A percentile compares a stretch with the other conserved stretches of the same genome.
Conservation (phyloP, 2,113 vertebrate species). For the Azemiops feae region DNA sequence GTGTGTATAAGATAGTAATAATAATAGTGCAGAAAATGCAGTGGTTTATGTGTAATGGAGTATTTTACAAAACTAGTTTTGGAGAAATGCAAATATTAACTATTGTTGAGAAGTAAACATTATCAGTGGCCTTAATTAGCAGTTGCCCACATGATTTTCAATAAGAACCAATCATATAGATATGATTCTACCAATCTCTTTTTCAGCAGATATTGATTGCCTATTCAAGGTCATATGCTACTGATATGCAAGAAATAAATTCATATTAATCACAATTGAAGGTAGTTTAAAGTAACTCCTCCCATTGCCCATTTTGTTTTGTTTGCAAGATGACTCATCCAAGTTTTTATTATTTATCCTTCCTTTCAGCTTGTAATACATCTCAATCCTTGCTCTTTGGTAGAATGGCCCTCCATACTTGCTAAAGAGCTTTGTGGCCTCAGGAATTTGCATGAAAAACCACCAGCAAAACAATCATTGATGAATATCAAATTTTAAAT, state of each 20-base stretch:
- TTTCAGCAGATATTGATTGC: neutral
- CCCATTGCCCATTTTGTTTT: neutral
- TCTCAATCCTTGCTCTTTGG: neutral
- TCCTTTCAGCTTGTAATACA: neutral
- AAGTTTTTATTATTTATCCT: neutral
- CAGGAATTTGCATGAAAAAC: neutral
- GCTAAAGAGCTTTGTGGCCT: neutral
- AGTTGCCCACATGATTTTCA: neutral
- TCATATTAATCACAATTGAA: neutral
- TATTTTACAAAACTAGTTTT: neutral
- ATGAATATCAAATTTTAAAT: neutral
- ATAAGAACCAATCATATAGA: neutral
- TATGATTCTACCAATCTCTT: neutral
- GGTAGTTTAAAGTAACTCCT: neutral
- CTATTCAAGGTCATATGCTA: neutral
- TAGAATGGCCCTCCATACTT: neutral
- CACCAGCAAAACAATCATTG: neutral
- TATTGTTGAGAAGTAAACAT: neutral
- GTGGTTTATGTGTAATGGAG: neutral
- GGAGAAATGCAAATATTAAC: neutral
- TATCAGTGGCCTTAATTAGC: neutral
- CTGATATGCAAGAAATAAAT: neutral
- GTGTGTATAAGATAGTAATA: neutral
- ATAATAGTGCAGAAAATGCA: neutral
- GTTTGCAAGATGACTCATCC: neutral